Conservation (phyloP, 2,113 vertebrate species). For the Falcunculus frontatus region DNA sequence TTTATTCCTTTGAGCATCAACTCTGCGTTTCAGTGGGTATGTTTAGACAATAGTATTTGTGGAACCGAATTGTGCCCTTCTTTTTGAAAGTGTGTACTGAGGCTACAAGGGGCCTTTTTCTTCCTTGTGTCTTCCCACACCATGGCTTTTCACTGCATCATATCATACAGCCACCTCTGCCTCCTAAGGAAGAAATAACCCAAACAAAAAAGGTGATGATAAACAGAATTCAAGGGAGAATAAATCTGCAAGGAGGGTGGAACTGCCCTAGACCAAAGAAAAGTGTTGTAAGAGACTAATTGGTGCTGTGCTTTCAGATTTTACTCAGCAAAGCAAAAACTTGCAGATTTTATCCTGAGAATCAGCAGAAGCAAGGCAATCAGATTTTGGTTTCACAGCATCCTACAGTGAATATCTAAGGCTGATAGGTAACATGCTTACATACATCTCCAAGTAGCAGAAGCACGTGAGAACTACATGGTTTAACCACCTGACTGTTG, state of each 20-base stretch:
- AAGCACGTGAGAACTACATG: background rate
- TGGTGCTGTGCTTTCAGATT: background rate
- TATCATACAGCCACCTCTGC: background rate
- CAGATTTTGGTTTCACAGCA: background rate
- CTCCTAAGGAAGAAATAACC: background rate
- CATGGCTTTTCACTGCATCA: background rate
- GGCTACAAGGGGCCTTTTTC: background rate
- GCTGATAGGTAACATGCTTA: background rate
- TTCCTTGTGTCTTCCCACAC: background rate
- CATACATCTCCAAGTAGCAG: background rate
- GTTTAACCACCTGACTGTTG: background rate
- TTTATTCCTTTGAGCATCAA: background rate
- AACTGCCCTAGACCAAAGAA: background rate
- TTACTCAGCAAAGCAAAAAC: background rate
- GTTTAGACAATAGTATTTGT: background rate
- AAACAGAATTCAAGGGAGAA: background rate
- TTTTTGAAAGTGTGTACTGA: background rate
- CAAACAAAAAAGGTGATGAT: background rate
- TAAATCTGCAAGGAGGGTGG: background rate
- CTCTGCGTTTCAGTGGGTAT: background rate
- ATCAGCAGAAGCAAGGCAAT: background rate
- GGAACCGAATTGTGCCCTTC: background rate
- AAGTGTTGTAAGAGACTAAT: background rate
- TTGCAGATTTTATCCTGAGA: rapidly evolving
- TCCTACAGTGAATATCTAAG: background rate